phyloP scores from a whole-genome alignment of 1,140 invertebrate genomes.

The Mya arenaria region DNA sequence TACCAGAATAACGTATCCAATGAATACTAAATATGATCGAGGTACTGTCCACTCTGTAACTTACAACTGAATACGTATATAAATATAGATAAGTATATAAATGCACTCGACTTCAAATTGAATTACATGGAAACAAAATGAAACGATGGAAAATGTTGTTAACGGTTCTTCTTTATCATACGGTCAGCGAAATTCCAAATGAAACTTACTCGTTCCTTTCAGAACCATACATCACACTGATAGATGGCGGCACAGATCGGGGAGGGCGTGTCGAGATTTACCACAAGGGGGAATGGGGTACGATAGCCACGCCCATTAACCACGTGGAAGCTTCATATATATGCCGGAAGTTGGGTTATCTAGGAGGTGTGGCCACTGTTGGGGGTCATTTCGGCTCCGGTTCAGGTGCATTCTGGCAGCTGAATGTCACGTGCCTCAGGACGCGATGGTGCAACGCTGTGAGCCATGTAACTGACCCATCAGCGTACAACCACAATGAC shows the following conservation, averaged over 20 bases:
- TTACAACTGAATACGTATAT: too few relatives aligned
- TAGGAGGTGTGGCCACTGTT: constrained; percentile 63
- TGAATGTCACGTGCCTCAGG: constrained; percentile 65
- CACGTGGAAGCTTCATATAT: constrained; percentile 89
- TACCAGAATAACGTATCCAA: too few relatives aligned
- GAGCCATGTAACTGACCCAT: neutral
- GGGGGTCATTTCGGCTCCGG: constrained; percentile 63
- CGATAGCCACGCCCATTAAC: constrained; percentile 95
- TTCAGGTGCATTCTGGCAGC: constrained; percentile 56
- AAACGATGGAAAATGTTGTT: too few relatives aligned
- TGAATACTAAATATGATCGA: too few relatives aligned
- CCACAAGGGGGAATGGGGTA: constrained; percentile 93
- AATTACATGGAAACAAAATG: too few relatives aligned
- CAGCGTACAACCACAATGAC: constrained; percentile 52
- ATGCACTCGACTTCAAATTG: too few relatives aligned
- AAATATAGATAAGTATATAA: too few relatives aligned
- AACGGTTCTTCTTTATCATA: too few relatives aligned
- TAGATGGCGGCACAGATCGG: constrained; percentile 67
- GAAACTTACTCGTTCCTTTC: too few relatives aligned
- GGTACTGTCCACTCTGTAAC: too few relatives aligned
- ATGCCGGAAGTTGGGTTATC: constrained; percentile 88
- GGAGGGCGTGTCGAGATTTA: constrained; percentile 95
- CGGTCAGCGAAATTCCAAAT: too few relatives aligned
- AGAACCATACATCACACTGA: constrained; percentile 69
- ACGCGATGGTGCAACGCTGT: constrained; percentile 54